Percentiles rank a stretch among this genome's conserved stretches.
Evolutionary conservation across 1,140 invertebrate species (phyloP).

Genomic region (Aphis gossypii): DNA sequence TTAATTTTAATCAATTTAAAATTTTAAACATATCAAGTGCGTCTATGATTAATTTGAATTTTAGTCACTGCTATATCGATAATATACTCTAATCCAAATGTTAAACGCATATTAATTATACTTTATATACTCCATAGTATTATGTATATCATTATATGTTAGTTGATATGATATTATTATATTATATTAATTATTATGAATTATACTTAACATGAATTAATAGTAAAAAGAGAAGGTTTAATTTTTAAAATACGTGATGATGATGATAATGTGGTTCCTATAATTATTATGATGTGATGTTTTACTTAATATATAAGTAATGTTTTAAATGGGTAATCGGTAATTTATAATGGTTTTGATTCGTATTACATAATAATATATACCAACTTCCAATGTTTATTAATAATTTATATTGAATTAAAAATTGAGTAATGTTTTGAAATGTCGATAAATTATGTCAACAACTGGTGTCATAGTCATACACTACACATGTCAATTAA

Average conservation of each 20-base stretch:
- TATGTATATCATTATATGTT: neutral
- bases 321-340: neutral
- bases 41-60: neutral
- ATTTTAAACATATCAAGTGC: neutral
- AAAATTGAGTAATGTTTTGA: neutral
- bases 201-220: neutral
- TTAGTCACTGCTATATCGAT: neutral
- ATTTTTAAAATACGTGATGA: neutral
- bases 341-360: constrained; percentile 5
- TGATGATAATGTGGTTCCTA: neutral
- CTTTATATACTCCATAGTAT: neutral
- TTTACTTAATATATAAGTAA: neutral
- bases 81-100: no score
- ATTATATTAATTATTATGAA: neutral
- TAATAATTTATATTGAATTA: neutral
- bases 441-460: neutral
- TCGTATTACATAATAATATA: neutral
- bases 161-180: neutral
- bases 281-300: constrained; percentile 2
- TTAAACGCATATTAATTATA: neutral
- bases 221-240: neutral
- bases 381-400: neutral
- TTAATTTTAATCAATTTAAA: neutral
- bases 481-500: neutral
- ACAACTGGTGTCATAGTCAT: neutral